These are phyloP conservation scores for Ornithoptera alexandrae DNA, from an alignment of 2,888 invertebrate genomes.

Conservation along the genomic window DNA sequence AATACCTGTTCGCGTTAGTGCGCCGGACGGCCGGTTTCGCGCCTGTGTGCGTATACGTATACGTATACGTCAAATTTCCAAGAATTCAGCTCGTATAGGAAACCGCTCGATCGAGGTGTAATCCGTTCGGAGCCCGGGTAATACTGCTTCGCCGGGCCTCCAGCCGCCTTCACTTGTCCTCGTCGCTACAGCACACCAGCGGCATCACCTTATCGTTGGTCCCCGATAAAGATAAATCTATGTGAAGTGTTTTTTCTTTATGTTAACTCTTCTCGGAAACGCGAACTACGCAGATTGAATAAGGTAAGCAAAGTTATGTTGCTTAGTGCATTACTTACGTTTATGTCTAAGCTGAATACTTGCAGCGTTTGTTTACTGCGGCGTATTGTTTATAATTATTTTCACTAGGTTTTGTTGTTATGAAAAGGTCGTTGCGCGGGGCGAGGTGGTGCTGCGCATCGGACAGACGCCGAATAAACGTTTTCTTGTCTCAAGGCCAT, in stretches of 20 bases:
- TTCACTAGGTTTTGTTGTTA: slow-evolving; percentile 3
- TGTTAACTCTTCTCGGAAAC: slow-evolving; percentile 12
- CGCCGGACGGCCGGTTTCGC: slow-evolving; percentile 34
- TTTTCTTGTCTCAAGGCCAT: not conserved
- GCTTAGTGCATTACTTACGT: not conserved
- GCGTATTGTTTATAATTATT: not conserved
- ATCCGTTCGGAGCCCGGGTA: slow-evolving; percentile 7
- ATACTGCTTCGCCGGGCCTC: slow-evolving; percentile 27
- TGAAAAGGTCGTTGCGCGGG: slow-evolving; percentile 12
- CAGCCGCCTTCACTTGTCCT: no score
- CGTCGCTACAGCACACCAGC: no score
- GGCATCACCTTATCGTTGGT: not conserved
- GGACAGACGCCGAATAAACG: not conserved
- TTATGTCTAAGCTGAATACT: not conserved
- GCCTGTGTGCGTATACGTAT: slow-evolving; percentile 56
- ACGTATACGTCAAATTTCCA: slow-evolving; percentile 66
- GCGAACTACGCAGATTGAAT: slow-evolving; percentile 25
- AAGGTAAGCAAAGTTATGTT: slow-evolving; percentile 13
- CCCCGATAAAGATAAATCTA: not conserved
- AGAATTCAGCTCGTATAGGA: slow-evolving; percentile 56
- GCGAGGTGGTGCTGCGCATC: no score
- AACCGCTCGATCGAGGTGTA: slow-evolving; percentile 61
- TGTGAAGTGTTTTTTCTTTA: not conserved
- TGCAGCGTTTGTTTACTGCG: not conserved
- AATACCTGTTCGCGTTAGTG: not conserved